A percentile compares a stretch with the other conserved stretches of the same genome.
Conservation (phyloP, 2,888 invertebrate species). For the Lepidocyrtoides sp. region DNA sequence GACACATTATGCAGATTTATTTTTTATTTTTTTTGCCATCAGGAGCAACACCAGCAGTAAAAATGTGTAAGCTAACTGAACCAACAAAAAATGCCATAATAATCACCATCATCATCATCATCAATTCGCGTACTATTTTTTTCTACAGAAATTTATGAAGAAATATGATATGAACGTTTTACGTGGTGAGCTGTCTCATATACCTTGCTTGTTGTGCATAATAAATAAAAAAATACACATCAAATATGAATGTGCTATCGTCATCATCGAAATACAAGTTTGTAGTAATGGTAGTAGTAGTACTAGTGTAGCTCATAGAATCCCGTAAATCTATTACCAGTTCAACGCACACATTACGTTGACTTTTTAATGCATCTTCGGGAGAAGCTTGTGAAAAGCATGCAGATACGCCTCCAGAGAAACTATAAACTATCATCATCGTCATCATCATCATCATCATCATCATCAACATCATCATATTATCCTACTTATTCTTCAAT, state of each 20-base stretch:
- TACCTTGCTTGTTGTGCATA: conserved; percentile 18
- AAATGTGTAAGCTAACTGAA: not conserved
- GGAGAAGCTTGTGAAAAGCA: not conserved
- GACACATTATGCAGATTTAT: conserved; percentile 63
- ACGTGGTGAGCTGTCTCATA: not conserved
- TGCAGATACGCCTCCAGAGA: conserved; percentile 38
- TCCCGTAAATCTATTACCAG: conserved; percentile 30
- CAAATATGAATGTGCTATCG: conserved; percentile 48
- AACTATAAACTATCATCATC: conserved; percentile 9
- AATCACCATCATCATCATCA: not conserved
- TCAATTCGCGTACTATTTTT: not conserved
- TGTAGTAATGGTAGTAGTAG: not conserved
- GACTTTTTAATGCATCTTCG: not conserved
- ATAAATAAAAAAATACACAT: conserved; percentile 54
- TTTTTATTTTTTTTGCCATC: conserved; percentile 38
- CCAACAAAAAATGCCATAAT: not conserved
- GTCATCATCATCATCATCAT: conserved; percentile 1
- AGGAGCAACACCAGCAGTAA: not conserved
- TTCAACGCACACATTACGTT: conserved; percentile 46
- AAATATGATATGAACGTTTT: not conserved
- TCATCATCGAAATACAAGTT: conserved; percentile 9
- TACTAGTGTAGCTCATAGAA: conserved; percentile 33
- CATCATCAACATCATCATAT: conserved; percentile 2
- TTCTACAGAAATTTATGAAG: not conserved
- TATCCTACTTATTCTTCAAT: conserved; percentile 1